A percentile compares a stretch with the other conserved stretches of the same genome.
These are phyloP conservation scores for Bicyclus anynana DNA, from an alignment of 1,140 invertebrate genomes.

Conservation along the genomic window DNA sequence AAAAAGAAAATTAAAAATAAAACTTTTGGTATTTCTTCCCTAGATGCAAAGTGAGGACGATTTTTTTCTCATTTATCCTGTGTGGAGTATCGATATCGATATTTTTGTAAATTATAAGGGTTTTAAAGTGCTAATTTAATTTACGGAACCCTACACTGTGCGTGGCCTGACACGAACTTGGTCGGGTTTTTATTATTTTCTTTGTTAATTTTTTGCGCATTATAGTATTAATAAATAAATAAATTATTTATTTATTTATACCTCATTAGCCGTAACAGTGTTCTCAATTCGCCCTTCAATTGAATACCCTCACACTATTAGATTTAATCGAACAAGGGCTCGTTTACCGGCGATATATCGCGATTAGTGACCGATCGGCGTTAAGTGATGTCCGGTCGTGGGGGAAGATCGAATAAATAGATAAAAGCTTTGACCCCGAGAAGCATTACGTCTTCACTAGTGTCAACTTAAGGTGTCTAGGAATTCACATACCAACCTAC, in stretches of 20 bases:
- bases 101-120: too few species aligned
- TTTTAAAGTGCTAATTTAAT: too few species aligned
- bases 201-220: too few species aligned
- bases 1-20: too few species aligned
- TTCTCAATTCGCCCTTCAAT: conserved; percentile 23
- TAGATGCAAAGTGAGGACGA: too few species aligned
- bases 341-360: conserved; percentile 65
- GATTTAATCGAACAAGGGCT: conserved; percentile 40
- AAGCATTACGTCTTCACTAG: conserved; percentile 61
- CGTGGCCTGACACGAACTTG: too few species aligned
- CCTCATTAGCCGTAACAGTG: conserved; percentile 39
- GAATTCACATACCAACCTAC: conserved; percentile 5
- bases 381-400: conserved; percentile 50
- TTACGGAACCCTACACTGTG: too few species aligned
- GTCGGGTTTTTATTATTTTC: too few species aligned
- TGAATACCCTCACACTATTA: conserved; percentile 8
- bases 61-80: too few species aligned
- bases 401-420: conserved; percentile 41
- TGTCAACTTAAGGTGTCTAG: conserved; percentile 44
- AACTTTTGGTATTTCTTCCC: too few species aligned
- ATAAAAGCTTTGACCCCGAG: conserved; percentile 46
- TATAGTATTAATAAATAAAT: too few species aligned
- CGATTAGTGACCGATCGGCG: conserved; percentile 59
- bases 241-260: conserved; percentile 69
- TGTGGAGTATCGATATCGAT: too few species aligned